phyloP scores from a whole-genome alignment of 1,140 invertebrate genomes.

The Hylyphantes graminicola region DNA sequence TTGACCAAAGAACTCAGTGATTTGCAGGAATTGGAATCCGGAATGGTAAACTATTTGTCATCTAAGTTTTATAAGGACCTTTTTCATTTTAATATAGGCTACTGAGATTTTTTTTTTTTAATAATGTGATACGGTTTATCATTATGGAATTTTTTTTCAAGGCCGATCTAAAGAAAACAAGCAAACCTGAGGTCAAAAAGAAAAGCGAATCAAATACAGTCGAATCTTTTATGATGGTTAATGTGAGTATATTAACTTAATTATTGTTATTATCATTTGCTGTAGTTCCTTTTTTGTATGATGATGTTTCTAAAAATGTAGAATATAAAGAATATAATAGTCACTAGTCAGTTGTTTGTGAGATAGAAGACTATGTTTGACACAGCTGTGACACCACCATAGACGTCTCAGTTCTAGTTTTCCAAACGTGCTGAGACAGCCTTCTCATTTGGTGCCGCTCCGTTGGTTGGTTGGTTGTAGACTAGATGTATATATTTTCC shows the following conservation, averaged over 20 bases:
- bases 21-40: conserved; percentile 30
- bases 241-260: conserved; percentile 16
- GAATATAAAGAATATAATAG: too few relatives aligned
- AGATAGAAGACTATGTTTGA: too few relatives aligned
- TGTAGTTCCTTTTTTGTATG: too few relatives aligned
- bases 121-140: neutral
- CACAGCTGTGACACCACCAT: too few relatives aligned
- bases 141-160: neutral
- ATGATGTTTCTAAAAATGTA: too few relatives aligned
- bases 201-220: neutral
- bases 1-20: conserved; percentile 38
- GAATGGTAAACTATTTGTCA: conserved; percentile 14
- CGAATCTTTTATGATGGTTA: conserved; percentile 47
- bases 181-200: conserved; percentile 21
- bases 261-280: too few relatives aligned
- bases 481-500: too few relatives aligned
- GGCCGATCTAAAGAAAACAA: conserved; percentile 43
- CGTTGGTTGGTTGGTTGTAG: too few relatives aligned
- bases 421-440: too few relatives aligned
- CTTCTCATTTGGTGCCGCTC: too few relatives aligned
- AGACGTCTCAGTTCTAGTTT: too few relatives aligned
- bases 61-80: neutral
- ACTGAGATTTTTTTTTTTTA: conserved; percentile 8
- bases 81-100: neutral
- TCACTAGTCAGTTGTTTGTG: too few relatives aligned